A percentile compares a stretch with the other conserved stretches of the same genome.
Conservation (phyloP, 2,888 invertebrate genomes). For the Chloroclystis v-ata region DNA sequence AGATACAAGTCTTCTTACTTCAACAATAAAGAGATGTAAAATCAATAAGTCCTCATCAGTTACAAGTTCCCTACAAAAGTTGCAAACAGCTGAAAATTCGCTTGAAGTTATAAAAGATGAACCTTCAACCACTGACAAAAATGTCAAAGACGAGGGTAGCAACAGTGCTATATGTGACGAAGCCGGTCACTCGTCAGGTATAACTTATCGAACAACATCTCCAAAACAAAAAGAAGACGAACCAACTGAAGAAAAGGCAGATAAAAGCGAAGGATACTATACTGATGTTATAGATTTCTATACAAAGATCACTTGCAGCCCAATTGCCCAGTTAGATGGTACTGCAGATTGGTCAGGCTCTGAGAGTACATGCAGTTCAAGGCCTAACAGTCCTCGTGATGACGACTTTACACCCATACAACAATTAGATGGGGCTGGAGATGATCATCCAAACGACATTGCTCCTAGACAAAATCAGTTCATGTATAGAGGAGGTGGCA, state of each 20-base stretch:
- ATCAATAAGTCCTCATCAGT: conserved; percentile 69
- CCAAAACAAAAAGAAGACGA: conserved; percentile 68
- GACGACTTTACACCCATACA: conserved; percentile 75
- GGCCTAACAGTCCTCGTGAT: conserved; percentile 63
- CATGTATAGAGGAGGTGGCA: conserved; percentile 67
- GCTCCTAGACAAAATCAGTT: conserved; percentile 63
- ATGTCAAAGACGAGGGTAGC: conserved; percentile 52
- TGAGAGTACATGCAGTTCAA: conserved; percentile 69
- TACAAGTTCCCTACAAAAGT: conserved; percentile 63
- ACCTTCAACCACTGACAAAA: conserved; percentile 47
- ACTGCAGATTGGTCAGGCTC: conserved; percentile 82
- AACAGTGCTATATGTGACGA: conserved; percentile 54
- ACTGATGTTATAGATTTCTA: conserved; percentile 75
- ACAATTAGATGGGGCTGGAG: conserved; percentile 84
- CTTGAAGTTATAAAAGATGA: conserved; percentile 64
- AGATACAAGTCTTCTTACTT: conserved; percentile 77
- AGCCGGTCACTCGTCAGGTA: conserved; percentile 63
- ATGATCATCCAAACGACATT: conserved; percentile 69
- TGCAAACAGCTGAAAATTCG: conserved; percentile 47
- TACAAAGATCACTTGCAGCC: conserved; percentile 74
- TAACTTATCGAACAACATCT: conserved; percentile 61
- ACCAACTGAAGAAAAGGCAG: conserved; percentile 46
- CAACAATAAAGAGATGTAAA: conserved; percentile 84
- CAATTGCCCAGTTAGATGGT: conserved; percentile 83
- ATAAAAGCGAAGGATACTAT: conserved; percentile 67